Percentiles rank a stretch among this genome's conserved stretches.
Evolutionary conservation across 2,113 vertebrate species (phyloP).

Genomic region (Lepisosteus oculatus): DNA sequence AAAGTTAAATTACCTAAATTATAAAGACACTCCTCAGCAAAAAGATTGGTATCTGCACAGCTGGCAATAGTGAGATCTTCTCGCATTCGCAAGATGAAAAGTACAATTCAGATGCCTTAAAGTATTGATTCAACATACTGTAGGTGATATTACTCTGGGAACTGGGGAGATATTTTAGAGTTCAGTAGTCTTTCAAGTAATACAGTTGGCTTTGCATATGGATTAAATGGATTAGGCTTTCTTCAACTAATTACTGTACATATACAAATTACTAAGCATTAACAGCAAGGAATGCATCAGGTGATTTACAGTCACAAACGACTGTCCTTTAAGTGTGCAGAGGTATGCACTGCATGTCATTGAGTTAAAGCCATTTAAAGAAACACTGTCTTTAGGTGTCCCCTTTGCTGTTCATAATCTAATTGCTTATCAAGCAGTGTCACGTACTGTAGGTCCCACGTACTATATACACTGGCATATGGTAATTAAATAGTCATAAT

Average conservation of each 20-base stretch:
- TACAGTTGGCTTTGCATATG: background rate
- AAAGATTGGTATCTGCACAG: too few relatives aligned
- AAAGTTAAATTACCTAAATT: too few relatives aligned
- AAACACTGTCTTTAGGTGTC: background rate
- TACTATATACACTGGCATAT: background rate
- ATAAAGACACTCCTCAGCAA: too few relatives aligned
- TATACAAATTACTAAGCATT: conserved; percentile 19
- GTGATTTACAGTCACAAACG: conserved; percentile 20
- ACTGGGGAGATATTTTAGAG: too few relatives aligned
- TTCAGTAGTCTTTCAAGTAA: too few relatives aligned
- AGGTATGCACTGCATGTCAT: conserved; percentile 13
- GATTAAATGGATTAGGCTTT: background rate
- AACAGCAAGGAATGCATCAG: conserved; percentile 20
- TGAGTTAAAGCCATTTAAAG: conserved; percentile 11
- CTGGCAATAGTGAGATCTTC: too few relatives aligned
- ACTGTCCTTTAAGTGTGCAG: conserved; percentile 10
- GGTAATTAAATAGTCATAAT: conserved; percentile 3
- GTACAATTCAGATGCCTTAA: too few relatives aligned
- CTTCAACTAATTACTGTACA: conserved; percentile 14
- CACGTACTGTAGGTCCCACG: conserved; percentile 37
- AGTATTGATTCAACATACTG: too few relatives aligned
- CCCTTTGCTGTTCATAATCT: background rate
- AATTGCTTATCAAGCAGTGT: background rate
- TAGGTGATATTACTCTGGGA: too few relatives aligned
- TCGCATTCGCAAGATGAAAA: too few relatives aligned